Evolutionary conservation across 2,797 vertebrate species (phyloP).

Genomic region (Prionace glauca): DNA sequence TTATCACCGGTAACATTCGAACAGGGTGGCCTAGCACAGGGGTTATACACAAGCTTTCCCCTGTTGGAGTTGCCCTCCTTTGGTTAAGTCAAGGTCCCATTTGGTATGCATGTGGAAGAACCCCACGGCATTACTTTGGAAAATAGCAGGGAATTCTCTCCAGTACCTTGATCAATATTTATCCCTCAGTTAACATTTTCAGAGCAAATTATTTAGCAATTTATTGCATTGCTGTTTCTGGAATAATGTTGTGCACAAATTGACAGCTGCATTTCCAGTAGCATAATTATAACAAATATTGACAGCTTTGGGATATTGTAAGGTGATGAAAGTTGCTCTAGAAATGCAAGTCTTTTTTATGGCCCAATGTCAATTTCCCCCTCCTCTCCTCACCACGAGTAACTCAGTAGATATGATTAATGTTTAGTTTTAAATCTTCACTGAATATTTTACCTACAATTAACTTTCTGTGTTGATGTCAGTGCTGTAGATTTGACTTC

Average conservation of each 20-base stretch:
- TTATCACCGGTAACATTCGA: too few species aligned
- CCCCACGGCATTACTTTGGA: not conserved
- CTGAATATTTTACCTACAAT: not conserved
- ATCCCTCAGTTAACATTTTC: not conserved
- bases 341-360: not conserved
- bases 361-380: not conserved
- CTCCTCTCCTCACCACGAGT: not conserved
- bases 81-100: not conserved
- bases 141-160: not conserved
- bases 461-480: constrained; percentile 31
- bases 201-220: not conserved
- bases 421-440: not conserved
- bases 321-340: not conserved
- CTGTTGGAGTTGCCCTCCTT: not conserved
- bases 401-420: not conserved
- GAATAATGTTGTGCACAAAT: not conserved
- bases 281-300: not conserved
- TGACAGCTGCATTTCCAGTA: not conserved
- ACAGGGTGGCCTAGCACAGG: not conserved
- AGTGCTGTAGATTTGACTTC: constrained; percentile 55
- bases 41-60: not conserved
- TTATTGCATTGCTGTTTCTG: not conserved
- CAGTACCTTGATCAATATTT: not conserved
- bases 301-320: not conserved
- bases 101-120: not conserved